Evolutionary conservation across 2,797 vertebrate species (phyloP), one percentile per base, ranked within the genome.

Genomic region (Remorina albescens): DNA sequence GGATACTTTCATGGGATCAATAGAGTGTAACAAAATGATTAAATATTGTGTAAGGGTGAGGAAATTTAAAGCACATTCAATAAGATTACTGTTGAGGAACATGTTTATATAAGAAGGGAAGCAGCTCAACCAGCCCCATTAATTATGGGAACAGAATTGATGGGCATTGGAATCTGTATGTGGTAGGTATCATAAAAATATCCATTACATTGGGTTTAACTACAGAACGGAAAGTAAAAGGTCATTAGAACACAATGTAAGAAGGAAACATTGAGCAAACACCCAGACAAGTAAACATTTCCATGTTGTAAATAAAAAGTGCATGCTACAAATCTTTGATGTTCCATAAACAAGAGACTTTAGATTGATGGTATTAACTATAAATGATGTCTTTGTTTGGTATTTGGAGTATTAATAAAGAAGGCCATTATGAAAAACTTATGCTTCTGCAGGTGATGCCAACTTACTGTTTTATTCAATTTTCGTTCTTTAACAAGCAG

Each of bases 401-500:
- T 28, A n/a, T 34, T 65, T 30, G 8, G 13, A 49, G 26, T n/a
- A 26, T 42, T 21, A 41, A 12, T 44, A 12, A 54, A 71, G 23
- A 8, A 41, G 15, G 51, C 34, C 25, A 61, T 61, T 36, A n/a
- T 0, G 2, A 57, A 21, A 30, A 2, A n/a, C 5, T 21, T 67
- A 5, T 32, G 16, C 26, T 42, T 74, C 56, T 64, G 36, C 36
- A 25, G 18, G 58, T 58, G 53, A 76, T 44, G 30, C 73, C 57
- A 76, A 13, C 0, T 10, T 39, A 18, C 26, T 72, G 25, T 54
- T 26, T 54, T 44, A 60, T 67, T 46, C 41, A 25, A 34, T 62
- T 60, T 73, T 62, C 55, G 51, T 32, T 75, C 54, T 75, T 70
- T 32, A 56, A 25, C 36, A 47, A 41, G 47, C 16, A 73, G 21